Conservation (phyloP, 2,888 invertebrate species). For the Melieria crassipennis region DNA sequence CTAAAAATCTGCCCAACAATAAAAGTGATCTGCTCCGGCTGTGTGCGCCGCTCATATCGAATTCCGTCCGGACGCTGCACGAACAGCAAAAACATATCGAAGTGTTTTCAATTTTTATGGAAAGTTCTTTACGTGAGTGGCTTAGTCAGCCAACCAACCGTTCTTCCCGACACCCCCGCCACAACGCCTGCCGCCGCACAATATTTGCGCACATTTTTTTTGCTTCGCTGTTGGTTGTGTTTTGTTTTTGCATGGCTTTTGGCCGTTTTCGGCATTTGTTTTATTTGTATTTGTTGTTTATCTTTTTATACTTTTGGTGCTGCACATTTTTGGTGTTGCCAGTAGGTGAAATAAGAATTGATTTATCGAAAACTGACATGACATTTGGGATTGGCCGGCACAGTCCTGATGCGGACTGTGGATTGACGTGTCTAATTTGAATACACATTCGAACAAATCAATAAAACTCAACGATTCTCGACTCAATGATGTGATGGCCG, state of each 20-base stretch:
- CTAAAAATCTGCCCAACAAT: background rate
- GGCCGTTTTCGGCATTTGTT: background rate
- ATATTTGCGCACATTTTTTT: background rate
- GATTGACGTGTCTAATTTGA: constrained; percentile 20
- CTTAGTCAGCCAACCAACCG: background rate
- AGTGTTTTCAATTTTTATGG: constrained; percentile 25
- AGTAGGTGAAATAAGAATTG: constrained; percentile 17
- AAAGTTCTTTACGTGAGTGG: constrained; percentile 28
- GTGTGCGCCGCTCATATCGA: constrained; percentile 8
- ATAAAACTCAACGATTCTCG: constrained; percentile 3
- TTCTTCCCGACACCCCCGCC: background rate
- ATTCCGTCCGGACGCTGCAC: constrained; percentile 7
- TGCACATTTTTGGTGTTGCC: background rate
- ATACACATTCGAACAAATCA: constrained; percentile 16
- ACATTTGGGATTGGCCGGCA: constrained; percentile 21
- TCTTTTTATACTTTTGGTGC: background rate
- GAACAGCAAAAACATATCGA: constrained; percentile 13
- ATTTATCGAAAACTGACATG: constrained; percentile 27
- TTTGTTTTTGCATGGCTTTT: background rate
- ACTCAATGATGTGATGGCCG: too few relatives aligned
- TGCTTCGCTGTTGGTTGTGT: background rate
- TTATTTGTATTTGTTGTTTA: background rate
- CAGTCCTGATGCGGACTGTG: background rate
- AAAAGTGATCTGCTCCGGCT: background rate
- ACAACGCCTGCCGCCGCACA: background rate